Evolutionary conservation across 2,797 vertebrate genomes (phyloP), one percentile per base, ranked within the genome.

Genomic region (Sebastes hopkinsi): DNA sequence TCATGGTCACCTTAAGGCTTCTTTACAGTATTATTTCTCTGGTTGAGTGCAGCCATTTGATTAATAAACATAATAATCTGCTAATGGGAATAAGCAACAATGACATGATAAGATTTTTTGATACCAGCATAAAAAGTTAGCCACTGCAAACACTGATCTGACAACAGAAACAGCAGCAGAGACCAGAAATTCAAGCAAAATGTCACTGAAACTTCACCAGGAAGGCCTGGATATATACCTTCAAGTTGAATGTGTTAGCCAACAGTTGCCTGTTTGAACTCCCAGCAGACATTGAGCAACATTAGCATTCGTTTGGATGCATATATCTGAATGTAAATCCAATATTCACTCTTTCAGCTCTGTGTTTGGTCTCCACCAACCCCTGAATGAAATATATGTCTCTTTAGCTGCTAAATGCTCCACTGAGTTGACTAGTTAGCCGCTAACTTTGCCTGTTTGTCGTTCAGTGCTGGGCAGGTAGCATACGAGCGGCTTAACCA

Each of bases 151-250:
- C 5, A 8, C 16, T 4, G 2, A 46, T 46, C 42, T 7, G 42
- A 50, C 16, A n/a, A n/a, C n/a, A 52, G 14, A 46, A n/a, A 18
- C 46, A 0, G 3, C 18, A 52, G 8, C 6, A 46, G 42, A 46
- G 16, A 46, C 42, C 42, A 46, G 16, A 16, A 52, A 52, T 0
- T 52, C 46, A 52, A 52, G 13, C 38, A 42, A 42, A 42, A 42
- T 42, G 38, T 42, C 13, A 42, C 13, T 42, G 38, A 42, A 42
- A 42, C 38, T n/a, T 9, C 46, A 52, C 46, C 46, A 20, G 46
- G 0, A 52, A n/a, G 46, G 0, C 18, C 1, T 3, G 2, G 3
- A 1, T 52, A 52, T n/a, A 18, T 20, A 52, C 18, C 42, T 46
- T 46, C 14, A 46, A 46, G 42, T 18, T 46, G 1, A 46, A 46